Evolutionary conservation across 2,113 vertebrate species (phyloP).

Genomic region (Pungitius pungitius): DNA sequence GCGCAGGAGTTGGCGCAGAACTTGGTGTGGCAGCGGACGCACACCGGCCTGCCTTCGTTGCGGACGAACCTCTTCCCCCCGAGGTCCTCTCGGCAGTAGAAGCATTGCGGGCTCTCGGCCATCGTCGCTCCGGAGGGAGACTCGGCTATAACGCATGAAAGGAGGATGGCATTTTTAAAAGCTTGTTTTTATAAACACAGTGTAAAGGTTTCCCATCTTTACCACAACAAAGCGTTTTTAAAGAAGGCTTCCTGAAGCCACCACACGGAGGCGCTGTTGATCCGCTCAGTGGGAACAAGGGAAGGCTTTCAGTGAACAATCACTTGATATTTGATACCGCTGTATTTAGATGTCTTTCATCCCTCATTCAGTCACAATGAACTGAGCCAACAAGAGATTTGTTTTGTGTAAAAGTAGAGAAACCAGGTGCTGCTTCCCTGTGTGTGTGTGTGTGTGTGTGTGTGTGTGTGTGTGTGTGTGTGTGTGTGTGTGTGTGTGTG

Average conservation of each 20-base stretch:
- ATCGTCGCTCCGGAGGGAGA: conserved; percentile 78
- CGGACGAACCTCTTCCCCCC: conserved; percentile 92
- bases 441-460: conserved; percentile 9
- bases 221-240: too few relatives aligned
- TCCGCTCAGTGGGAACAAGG: background rate
- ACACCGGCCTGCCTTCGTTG: conserved; percentile 90
- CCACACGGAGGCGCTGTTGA: conserved; percentile 44
- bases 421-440: background rate
- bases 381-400: background rate
- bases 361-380: background rate
- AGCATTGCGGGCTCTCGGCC: conserved; percentile 88
- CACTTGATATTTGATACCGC: background rate
- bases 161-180: background rate
- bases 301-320: background rate
- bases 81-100: conserved; percentile 90
- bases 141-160: conserved; percentile 40
- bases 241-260: background rate
- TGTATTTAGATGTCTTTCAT: background rate
- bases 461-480: conserved; percentile 1
- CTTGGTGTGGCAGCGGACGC: conserved; percentile 94
- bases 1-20: conserved; percentile 93
- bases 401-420: background rate
- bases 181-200: background rate
- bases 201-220: background rate
- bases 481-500: conserved; percentile 2